These are phyloP conservation scores for Drosophila takahashii DNA, from an alignment of 1,140 invertebrate genomes.

Conservation along the genomic window DNA sequence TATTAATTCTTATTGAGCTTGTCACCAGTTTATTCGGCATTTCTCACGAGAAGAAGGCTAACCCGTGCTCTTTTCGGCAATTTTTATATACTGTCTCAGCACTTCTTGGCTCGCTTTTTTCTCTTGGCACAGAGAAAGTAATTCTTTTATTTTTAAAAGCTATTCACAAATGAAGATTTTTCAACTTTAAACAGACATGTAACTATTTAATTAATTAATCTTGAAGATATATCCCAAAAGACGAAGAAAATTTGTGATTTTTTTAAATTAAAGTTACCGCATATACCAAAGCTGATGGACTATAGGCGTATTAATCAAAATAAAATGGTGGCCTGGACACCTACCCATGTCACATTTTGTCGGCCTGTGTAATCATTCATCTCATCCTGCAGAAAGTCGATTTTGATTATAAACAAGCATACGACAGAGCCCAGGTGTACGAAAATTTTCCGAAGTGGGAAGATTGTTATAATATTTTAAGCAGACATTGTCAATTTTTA, in stretches of 20 bases:
- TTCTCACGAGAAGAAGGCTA: neutral
- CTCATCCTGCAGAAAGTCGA: neutral
- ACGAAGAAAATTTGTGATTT: too few species aligned
- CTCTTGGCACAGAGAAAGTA: neutral
- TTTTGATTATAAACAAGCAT: neutral
- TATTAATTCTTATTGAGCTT: neutral
- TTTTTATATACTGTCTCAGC: neutral
- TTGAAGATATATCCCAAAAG: too few species aligned
- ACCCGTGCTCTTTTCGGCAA: neutral
- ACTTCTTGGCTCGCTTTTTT: conserved; percentile 2
- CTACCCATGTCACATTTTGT: too few species aligned
- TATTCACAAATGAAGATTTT: too few species aligned
- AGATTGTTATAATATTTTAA: conserved; percentile 3
- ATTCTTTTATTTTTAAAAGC: too few species aligned
- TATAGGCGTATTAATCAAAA: too few species aligned
- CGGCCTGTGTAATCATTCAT: conserved; percentile 2
- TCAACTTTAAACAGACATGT: too few species aligned
- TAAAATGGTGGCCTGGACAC: too few species aligned
- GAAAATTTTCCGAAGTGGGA: neutral
- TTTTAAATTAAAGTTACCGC: too few species aligned
- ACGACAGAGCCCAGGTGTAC: neutral
- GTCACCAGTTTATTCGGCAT: neutral
- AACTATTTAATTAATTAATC: too few species aligned
- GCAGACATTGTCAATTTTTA: conserved; percentile 6
- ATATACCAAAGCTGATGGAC: too few species aligned